Base-by-base conservation (phyloP, 1,140 invertebrate species). In the Hypothenemus hampei region DNA sequence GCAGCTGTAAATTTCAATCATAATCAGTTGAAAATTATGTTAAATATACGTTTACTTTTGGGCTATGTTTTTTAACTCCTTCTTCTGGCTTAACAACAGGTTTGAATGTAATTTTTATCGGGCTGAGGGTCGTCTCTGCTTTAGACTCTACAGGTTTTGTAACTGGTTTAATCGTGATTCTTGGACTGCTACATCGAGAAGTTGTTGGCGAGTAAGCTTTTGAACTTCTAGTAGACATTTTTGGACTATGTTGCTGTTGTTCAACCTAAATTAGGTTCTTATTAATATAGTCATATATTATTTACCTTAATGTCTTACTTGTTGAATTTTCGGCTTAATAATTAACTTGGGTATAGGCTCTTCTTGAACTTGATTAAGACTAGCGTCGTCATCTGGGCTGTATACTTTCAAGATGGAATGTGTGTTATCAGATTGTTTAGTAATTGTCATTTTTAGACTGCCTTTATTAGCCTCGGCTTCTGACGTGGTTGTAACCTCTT, bases 81-180 rank as follows among this genome's bases (percentile, higher is more conserved):
- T 70, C 65, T 10, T 66, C 62, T 1, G 62, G 53, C 51, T 65
- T 69, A 29, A 59, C 26, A 1, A 68, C 51, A 13, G 63, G 65
- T 61, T 70, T 71, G 23, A 70, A 64, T 3, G 67, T 69, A 16
- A 72, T 68, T 62, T 70, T 72, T 7, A 66, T 46, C 3, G 68
- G 65, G 33, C 53, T 60, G 0, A 58, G 23, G n/a, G n/a, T n/a
- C n/a, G 52, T 13, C 43, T 59, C 60, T 44, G 49, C 31, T 31
- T 61, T 60, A 10, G 21, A 6, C 15, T 57, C 55, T 10, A 65
- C 60, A 3, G 56, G 61, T 60, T 70, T 69, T 15, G 62, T 35
- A 24, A 69, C 64, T 1, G 69, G 65, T 61, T 72, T 72, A 18
- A 70, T 71, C 6, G 68, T 70, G 20, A 71, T 60, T 45, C 65